Evolutionary conservation across 2,888 invertebrate genomes (phyloP).

Genomic region (Diabrotica balteata): DNA sequence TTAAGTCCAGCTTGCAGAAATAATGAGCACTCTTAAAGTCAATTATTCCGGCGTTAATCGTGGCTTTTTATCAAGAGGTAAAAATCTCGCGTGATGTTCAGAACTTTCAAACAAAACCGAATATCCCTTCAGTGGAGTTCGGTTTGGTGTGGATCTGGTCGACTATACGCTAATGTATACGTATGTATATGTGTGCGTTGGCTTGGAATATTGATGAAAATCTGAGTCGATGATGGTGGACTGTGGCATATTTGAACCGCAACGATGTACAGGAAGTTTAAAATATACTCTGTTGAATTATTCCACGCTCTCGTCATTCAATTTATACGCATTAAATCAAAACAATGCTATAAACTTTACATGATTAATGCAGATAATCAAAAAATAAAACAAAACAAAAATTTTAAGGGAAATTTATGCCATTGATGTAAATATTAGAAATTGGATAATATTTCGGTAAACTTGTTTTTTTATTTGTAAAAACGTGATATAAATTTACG

Average conservation of each 20-base stretch:
- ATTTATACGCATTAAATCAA: too few species aligned
- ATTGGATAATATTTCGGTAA: too few species aligned
- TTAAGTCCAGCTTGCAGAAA: background rate
- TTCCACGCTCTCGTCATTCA: too few species aligned
- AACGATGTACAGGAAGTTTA: background rate
- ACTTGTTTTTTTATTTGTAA: too few species aligned
- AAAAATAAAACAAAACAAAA: too few species aligned
- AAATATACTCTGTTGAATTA: too few species aligned
- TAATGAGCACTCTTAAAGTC: background rate
- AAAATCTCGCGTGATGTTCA: constrained; percentile 7
- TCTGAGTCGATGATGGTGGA: background rate
- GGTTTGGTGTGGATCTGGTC: background rate
- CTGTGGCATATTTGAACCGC: background rate
- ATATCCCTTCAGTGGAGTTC: background rate
- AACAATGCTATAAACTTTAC: too few species aligned
- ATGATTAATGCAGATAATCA: too few species aligned
- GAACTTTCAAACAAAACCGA: constrained; percentile 9
- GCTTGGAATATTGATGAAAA: constrained; percentile 3
- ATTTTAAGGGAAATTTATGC: too few species aligned
- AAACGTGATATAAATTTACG: too few species aligned
- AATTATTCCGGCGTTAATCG: constrained; percentile 8
- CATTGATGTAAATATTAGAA: too few species aligned
- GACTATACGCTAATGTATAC: background rate
- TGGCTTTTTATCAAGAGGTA: constrained; percentile 1
- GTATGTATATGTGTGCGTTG: constrained; percentile 2